A percentile compares a stretch with the other conserved stretches of the same genome.
Conservation (phyloP, 2,888 invertebrate species). For the Morpho helenor region DNA sequence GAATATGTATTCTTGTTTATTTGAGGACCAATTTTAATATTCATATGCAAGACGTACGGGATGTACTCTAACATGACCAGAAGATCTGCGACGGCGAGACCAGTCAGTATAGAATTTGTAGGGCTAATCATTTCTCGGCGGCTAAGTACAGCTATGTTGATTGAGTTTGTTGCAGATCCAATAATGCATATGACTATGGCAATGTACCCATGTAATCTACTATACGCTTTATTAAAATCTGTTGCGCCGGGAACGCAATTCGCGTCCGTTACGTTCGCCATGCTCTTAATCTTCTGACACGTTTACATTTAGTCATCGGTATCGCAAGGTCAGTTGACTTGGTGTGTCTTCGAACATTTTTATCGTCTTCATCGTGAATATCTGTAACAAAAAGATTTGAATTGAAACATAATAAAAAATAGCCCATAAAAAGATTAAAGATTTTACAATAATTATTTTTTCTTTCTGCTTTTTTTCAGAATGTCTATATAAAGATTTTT, state of each 20-base stretch:
- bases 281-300: constrained; percentile 22
- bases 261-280: constrained; percentile 64
- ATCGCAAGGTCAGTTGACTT: constrained; percentile 5
- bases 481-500: too few species aligned
- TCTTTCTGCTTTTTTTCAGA: too few species aligned
- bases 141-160: constrained; percentile 94
- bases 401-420: too few species aligned
- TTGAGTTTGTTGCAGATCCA: constrained; percentile 93
- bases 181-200: constrained; percentile 92
- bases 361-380: constrained; percentile 9
- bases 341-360: constrained; percentile 3
- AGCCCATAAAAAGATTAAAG: too few species aligned
- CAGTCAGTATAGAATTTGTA: constrained; percentile 94
- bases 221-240: constrained; percentile 82
- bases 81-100: constrained; percentile 93
- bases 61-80: constrained; percentile 97
- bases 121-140: constrained; percentile 94
- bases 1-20: constrained; percentile 80
- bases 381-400: constrained; percentile 23
- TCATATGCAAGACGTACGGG: constrained; percentile 91
- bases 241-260: constrained; percentile 79
- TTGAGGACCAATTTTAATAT: constrained; percentile 81
- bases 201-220: constrained; percentile 89
- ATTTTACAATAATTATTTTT: too few species aligned
- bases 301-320: constrained; percentile 28